Evolutionary conservation across 2,113 vertebrate species (phyloP).

Genomic region (Pelvicachromis taeniatus): DNA sequence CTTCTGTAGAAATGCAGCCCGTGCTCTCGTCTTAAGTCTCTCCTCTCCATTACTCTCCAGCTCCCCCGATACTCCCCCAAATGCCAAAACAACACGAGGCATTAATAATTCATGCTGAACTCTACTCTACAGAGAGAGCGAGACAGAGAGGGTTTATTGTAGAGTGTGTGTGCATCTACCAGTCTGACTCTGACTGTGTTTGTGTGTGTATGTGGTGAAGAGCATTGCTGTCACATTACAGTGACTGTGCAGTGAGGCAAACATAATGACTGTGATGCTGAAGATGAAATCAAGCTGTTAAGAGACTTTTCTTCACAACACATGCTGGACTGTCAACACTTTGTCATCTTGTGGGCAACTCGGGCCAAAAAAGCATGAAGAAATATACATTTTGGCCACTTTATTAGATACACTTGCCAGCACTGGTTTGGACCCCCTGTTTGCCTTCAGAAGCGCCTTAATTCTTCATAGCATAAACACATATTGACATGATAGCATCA

Average conservation of each 20-base stretch:
- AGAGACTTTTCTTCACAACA: background rate
- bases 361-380: background rate
- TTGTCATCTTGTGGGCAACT: background rate
- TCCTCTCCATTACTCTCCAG: conserved; percentile 33
- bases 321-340: background rate
- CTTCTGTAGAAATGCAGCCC: background rate
- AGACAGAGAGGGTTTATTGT: background rate
- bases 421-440: background rate
- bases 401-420: background rate
- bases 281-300: background rate
- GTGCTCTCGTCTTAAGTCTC: conserved; percentile 10
- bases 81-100: conserved; percentile 44
- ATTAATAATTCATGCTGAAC: conserved; percentile 55
- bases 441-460: background rate
- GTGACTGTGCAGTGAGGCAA: background rate
- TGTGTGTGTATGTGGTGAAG: background rate
- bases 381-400: background rate
- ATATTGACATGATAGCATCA: background rate
- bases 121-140: background rate
- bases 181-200: background rate
- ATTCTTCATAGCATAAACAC: background rate
- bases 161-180: background rate
- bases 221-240: background rate
- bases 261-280: background rate
- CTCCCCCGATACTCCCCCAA: conserved; percentile 31